Percentiles rank a stretch among this genome's conserved stretches.
Conservation (phyloP, 2,113 vertebrate species). For the Cinclus mexicanus region DNA sequence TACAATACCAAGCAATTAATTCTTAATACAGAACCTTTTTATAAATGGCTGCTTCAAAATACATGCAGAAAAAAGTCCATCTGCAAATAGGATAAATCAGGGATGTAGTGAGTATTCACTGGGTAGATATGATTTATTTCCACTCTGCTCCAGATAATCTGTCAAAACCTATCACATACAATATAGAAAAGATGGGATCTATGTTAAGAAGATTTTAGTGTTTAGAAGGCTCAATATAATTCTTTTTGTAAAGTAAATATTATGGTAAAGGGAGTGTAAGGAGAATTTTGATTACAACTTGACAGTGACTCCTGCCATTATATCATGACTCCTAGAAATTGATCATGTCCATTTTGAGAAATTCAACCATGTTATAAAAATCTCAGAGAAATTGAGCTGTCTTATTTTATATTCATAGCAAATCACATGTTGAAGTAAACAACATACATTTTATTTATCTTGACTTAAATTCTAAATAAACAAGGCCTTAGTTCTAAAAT, state of each 20-base stretch:
- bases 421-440: neutral
- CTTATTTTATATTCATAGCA: neutral
- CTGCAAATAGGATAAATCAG: neutral
- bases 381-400: neutral
- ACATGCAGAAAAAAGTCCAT: neutral
- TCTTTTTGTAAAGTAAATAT: constrained; percentile 11
- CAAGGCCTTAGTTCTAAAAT: neutral
- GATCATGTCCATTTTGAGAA: neutral
- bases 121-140: neutral
- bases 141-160: neutral
- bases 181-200: constrained; percentile 17
- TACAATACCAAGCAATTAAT: neutral
- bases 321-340: neutral
- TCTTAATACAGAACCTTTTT: neutral
- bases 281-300: neutral
- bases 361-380: neutral
- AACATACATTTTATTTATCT: neutral
- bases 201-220: constrained; percentile 14
- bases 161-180: constrained; percentile 19
- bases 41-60: neutral
- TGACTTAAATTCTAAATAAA: neutral
- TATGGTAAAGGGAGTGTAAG: neutral
- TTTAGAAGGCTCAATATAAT: constrained; percentile 5
- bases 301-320: neutral
- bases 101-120: neutral